A percentile compares a stretch with the other conserved stretches of the same genome.
phyloP scores from a whole-genome alignment of 2,797 vertebrate genomes.

The Phylloscopus collybita region DNA sequence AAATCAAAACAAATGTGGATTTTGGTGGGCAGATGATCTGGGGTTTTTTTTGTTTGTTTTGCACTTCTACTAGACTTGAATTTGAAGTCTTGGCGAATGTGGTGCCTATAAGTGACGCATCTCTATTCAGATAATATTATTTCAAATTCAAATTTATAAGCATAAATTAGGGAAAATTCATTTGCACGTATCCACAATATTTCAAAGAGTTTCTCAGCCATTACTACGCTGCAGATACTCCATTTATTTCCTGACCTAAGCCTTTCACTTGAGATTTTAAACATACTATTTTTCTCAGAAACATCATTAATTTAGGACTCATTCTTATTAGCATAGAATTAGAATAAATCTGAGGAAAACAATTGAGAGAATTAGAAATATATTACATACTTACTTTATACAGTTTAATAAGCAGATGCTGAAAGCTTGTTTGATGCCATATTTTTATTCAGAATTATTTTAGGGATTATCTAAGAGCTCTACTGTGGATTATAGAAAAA shows the following conservation, averaged over 20 bases:
- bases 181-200: neutral
- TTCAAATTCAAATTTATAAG: constrained; percentile 43
- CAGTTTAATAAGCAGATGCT: neutral
- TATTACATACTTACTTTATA: neutral
- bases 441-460: constrained; percentile 69
- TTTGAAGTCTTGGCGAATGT: neutral
- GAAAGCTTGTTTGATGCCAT: constrained; percentile 42
- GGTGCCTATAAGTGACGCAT: neutral
- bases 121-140: neutral
- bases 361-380: constrained; percentile 42
- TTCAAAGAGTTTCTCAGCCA: constrained; percentile 11
- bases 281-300: constrained; percentile 29
- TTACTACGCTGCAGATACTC: neutral
- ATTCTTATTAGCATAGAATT: constrained; percentile 16
- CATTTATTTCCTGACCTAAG: constrained; percentile 5
- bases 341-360: constrained; percentile 35
- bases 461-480: constrained; percentile 58
- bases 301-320: neutral
- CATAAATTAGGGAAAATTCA: neutral
- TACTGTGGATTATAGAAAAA: constrained; percentile 45
- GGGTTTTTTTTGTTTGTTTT: neutral
- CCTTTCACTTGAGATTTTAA: constrained; percentile 23
- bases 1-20: neutral
- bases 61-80: neutral
- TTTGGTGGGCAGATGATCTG: neutral